Evolutionary conservation across 2,888 invertebrate genomes (phyloP), one percentile per base, ranked within the genome.

Genomic region (Tachystola acroxantha): DNA sequence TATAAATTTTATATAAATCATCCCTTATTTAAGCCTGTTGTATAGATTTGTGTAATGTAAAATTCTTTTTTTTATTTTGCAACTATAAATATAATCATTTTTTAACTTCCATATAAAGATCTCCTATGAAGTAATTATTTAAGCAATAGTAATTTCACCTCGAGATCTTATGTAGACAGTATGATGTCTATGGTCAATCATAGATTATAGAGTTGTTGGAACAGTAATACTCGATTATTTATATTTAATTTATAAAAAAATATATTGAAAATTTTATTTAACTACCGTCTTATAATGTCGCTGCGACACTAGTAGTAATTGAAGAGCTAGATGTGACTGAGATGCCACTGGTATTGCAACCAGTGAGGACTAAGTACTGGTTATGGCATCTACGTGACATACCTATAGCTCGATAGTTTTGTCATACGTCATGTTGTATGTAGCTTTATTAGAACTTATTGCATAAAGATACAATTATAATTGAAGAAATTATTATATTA

Each of bases 221-320:
- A 82, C 80, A 66, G 67, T 79, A 85, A 85, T 85, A 85, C 85
- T 85, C 84, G 78, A 78, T 80, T 82, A 79, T 84, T 85, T 84
- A 81, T 82, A 76, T 81, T 80, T 82, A 80, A 79, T 81, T 81
- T 81, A 54, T n/a, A 69, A 79, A 75, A 67, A 59, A 55, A 66
- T 78, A 75, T 78, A 71, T 67, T 68, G 60, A 68, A 65, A 64
- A 66, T 64, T n/a, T 68, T 73, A 73, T 73, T 73, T 77, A 76
- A 72, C 64, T 10, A 9, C 24, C 11, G 32, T 58, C 64, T 76
- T 72, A 57, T 60, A 71, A 77, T 70, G 79, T 81, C 77, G 81
- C 67, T 78, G 64, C 80, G 77, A 71, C 76, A 61, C 52, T 53
- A 49, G 41, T 64, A 63, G 62, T 61, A 63, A 64, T 60, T 46